Conservation (phyloP, 2,888 invertebrate species). For the Rhamphomyia laevipes region DNA sequence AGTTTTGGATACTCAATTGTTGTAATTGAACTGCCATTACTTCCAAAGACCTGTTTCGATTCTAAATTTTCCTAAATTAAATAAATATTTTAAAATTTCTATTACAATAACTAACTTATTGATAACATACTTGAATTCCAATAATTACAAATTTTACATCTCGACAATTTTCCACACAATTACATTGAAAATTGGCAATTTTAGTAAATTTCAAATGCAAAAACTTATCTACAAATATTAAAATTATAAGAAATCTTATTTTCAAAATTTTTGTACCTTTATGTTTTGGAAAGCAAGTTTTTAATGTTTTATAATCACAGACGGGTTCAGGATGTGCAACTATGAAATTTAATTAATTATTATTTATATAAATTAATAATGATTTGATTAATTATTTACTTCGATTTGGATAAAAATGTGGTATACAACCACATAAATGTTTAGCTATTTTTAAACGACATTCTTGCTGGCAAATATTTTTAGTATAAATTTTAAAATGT, state of each 20-base stretch:
- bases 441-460: conserved; percentile 33
- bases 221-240: neutral
- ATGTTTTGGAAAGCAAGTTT: conserved; percentile 25
- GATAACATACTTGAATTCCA: conserved; percentile 19
- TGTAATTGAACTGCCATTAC: conserved; percentile 17
- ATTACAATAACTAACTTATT: neutral
- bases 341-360: conserved; percentile 8
- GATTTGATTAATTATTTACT: too few relatives aligned
- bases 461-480: conserved; percentile 32
- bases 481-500: conserved; percentile 32
- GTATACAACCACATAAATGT: conserved; percentile 32
- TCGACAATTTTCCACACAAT: conserved; percentile 29
- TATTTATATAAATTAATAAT: too few relatives aligned
- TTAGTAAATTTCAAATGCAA: neutral
- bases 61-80: too few relatives aligned
- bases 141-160: conserved; percentile 24
- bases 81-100: too few relatives aligned
- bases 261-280: conserved; percentile 17
- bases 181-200: conserved; percentile 18
- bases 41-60: neutral
- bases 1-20: conserved; percentile 24
- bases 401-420: conserved; percentile 36
- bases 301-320: conserved; percentile 26
- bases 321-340: conserved; percentile 26
- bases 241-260: neutral